These are phyloP conservation scores for Staurois parvus DNA, from an alignment of 2,797 vertebrate species.

Conservation along the genomic window DNA sequence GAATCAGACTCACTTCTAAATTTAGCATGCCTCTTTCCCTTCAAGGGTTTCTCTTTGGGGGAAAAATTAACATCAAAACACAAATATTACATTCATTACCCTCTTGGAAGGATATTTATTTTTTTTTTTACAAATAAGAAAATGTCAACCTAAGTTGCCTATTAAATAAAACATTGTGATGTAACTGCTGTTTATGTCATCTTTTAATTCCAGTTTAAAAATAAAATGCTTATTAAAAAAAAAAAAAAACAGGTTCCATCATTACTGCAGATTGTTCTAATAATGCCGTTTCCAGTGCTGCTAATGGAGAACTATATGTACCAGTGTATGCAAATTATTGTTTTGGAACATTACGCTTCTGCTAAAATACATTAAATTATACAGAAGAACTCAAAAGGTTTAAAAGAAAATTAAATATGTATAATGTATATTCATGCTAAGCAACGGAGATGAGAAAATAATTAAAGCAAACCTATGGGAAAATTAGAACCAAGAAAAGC, in stretches of 20 bases:
- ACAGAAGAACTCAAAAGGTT: constrained; percentile 9
- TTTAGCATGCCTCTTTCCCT: constrained; percentile 31
- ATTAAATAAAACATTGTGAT: not conserved
- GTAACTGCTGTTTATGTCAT: not conserved
- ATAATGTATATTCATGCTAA: constrained; percentile 35
- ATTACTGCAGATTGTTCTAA: constrained; percentile 16
- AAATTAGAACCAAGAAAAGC: not conserved
- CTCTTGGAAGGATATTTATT: not conserved
- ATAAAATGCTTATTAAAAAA: not conserved
- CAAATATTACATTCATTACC: constrained; percentile 18
- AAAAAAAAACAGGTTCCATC: not conserved
- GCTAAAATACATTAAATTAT: constrained; percentile 19
- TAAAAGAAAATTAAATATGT: constrained; percentile 44
- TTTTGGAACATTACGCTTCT: constrained; percentile 29
- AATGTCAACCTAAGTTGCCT: not conserved
- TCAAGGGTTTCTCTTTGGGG: constrained; percentile 10
- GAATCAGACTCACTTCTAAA: constrained; percentile 52
- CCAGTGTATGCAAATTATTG: constrained; percentile 34
- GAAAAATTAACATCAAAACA: constrained; percentile 23
- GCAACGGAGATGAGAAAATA: not conserved
- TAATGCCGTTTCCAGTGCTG: not conserved
- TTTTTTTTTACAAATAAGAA: not conserved
- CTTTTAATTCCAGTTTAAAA: not conserved
- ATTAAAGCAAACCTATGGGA: not conserved
- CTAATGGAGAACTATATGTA: constrained; percentile 14